Evolutionary conservation across 2,113 vertebrate species (phyloP).

Genomic region (Dromiciops gliroides): DNA sequence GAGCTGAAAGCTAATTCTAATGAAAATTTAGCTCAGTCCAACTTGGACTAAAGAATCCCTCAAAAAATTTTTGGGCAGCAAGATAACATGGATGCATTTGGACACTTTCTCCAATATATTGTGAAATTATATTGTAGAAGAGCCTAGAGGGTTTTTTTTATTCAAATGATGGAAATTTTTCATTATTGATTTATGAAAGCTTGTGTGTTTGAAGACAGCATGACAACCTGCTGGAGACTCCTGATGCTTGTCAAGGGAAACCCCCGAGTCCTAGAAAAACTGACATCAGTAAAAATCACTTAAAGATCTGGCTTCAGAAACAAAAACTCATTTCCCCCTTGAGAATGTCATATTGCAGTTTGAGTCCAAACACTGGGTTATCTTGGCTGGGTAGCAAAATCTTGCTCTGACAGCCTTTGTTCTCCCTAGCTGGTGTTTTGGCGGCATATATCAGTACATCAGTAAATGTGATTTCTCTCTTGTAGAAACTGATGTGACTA

Average conservation of each 20-base stretch:
- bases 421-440: slow-evolving; percentile 63
- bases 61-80: not conserved
- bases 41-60: not conserved
- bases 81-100: not conserved
- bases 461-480: slow-evolving; percentile 32
- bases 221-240: slow-evolving; percentile 40
- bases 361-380: not conserved
- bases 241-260: not conserved
- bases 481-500: slow-evolving; percentile 57
- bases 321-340: not conserved
- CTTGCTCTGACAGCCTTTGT: slow-evolving; percentile 63
- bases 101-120: not conserved
- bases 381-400: not conserved
- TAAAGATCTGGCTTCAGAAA: slow-evolving; percentile 50
- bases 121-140: slow-evolving; percentile 25
- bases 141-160: not conserved
- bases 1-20: not conserved
- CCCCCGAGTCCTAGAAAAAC: slow-evolving; percentile 39
- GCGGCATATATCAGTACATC: not conserved
- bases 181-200: slow-evolving; percentile 38
- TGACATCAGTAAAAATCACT: slow-evolving; percentile 57
- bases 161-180: slow-evolving; percentile 45
- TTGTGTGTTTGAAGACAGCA: slow-evolving; percentile 24
- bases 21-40: not conserved
- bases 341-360: slow-evolving; percentile 25